Evolutionary conservation across 2,113 vertebrate species (phyloP).

Genomic region (Indicator indicator): DNA sequence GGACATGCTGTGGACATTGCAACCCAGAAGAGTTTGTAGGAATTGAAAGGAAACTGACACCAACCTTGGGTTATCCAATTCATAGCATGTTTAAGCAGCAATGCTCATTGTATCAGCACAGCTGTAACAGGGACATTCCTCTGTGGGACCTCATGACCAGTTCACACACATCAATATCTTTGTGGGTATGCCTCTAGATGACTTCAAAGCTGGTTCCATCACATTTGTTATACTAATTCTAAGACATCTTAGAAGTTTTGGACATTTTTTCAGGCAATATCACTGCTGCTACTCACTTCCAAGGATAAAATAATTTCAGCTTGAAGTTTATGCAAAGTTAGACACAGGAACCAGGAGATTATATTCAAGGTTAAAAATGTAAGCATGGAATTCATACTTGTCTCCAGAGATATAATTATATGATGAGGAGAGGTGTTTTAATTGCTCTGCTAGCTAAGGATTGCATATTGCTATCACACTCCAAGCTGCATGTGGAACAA

Average conservation of each 20-base stretch:
- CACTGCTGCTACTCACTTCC: neutral
- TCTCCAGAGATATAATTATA: constrained; percentile 27
- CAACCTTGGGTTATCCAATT: neutral
- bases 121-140: neutral
- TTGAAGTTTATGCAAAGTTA: neutral
- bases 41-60: neutral
- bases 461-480: neutral
- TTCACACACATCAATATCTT: neutral
- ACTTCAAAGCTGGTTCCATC: neutral
- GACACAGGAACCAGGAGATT: neutral
- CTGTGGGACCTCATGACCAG: neutral
- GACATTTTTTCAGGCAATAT: neutral
- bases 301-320: constrained; percentile 11
- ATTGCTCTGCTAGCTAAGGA: neutral
- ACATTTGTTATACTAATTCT: neutral
- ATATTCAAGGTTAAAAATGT: constrained; percentile 17
- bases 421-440: constrained; percentile 8
- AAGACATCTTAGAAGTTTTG: neutral
- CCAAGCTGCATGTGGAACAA: neutral
- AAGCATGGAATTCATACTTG: constrained; percentile 12
- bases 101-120: neutral
- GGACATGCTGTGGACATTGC: neutral
- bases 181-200: neutral
- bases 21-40: neutral
- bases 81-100: neutral